phyloP scores from a whole-genome alignment of 2,113 vertebrate genomes.

The Camelus bactrianus region DNA sequence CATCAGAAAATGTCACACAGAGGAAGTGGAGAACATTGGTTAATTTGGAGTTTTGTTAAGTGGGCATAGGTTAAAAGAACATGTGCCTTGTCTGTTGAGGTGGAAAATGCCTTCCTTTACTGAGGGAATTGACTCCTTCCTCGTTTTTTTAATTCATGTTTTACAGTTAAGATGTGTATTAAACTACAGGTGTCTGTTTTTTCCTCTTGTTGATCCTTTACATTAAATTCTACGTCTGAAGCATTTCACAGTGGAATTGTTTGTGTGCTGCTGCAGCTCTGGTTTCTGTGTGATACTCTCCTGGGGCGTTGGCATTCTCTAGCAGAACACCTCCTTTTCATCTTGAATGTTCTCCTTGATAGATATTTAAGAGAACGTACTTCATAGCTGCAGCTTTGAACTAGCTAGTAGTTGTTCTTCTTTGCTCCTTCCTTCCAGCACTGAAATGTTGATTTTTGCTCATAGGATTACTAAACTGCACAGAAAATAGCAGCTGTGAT shows the following conservation, averaged over 20 bases:
- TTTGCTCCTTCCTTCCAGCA: not conserved
- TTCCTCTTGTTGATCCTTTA: not conserved
- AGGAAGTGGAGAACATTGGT: not conserved
- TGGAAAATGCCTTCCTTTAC: slow-evolving; percentile 3
- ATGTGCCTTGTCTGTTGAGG: slow-evolving; percentile 3
- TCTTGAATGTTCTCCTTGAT: not conserved
- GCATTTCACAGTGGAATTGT: not conserved
- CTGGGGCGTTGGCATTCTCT: not conserved
- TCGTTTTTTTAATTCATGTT: not conserved
- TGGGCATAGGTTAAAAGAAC: slow-evolving; percentile 2
- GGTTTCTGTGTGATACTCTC: not conserved
- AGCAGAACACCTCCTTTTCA: slow-evolving; percentile 6
- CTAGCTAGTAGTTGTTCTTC: not conserved
- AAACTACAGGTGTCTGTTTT: not conserved
- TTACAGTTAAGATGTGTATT: not conserved
- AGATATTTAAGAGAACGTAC: slow-evolving; percentile 18
- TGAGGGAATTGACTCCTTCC: not conserved
- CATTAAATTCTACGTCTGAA: not conserved
- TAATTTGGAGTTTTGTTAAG: slow-evolving; percentile 6
- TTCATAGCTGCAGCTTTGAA: slow-evolving; percentile 29
- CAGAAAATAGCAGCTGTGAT: slow-evolving; percentile 36
- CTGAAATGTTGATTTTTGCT: slow-evolving; percentile 39
- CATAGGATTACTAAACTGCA: not conserved
- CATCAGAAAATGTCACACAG: not conserved
- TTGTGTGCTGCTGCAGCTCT: not conserved